These are phyloP conservation scores for Heliconius melpomene DNA, from an alignment of 1,140 invertebrate species.

Conservation along the genomic window DNA sequence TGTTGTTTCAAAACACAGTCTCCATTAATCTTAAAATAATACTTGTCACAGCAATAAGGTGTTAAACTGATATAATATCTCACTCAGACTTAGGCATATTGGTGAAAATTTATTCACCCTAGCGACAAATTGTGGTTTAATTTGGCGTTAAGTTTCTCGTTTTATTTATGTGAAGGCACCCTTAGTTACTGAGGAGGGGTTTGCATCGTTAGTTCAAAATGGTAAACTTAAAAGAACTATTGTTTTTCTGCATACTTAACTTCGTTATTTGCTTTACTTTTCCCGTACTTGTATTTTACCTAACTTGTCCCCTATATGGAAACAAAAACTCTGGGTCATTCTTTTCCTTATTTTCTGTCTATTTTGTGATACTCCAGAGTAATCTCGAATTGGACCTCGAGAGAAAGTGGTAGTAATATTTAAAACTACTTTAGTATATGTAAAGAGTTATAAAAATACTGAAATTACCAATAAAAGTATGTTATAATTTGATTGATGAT, in stretches of 20 bases:
- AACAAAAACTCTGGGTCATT: no score
- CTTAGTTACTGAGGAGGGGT: slow-evolving; percentile 28
- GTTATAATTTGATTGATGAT: no score
- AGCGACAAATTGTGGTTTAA: slow-evolving; percentile 64
- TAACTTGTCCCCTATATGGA: neutral
- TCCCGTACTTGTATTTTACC: neutral
- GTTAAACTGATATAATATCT: slow-evolving; percentile 52
- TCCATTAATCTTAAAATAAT: neutral
- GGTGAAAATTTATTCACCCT: slow-evolving; percentile 69
- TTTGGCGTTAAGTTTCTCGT: slow-evolving; percentile 67
- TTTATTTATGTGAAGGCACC: slow-evolving; percentile 61
- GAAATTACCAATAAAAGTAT: no score
- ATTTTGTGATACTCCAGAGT: no score
- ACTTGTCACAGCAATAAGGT: slow-evolving; percentile 18
- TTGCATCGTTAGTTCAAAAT: neutral
- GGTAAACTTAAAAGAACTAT: neutral
- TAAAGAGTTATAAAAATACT: no score
- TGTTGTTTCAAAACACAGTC: neutral
- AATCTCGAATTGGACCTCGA: no score
- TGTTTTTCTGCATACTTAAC: neutral
- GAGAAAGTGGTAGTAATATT: no score
- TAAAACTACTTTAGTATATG: no score
- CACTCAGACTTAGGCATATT: slow-evolving; percentile 53
- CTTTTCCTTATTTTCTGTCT: no score
- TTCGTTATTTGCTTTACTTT: no score